These are phyloP conservation scores for Nematolebias whitei DNA, from an alignment of 2,113 vertebrate species.

Conservation along the genomic window DNA sequence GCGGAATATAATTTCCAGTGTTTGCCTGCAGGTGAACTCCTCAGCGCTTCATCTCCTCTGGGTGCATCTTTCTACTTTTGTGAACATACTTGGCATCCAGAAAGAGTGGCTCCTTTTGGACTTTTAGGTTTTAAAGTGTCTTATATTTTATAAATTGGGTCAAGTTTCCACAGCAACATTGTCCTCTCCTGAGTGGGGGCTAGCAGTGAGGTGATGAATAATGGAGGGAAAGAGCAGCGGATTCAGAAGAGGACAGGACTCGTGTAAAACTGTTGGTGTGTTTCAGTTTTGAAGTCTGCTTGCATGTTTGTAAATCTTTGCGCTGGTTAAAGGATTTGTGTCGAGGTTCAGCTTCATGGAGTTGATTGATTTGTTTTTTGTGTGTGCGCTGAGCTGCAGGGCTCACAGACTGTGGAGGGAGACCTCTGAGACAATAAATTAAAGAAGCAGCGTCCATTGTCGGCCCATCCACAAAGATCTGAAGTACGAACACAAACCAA, in stretches of 20 bases:
- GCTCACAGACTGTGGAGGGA: conserved; percentile 8
- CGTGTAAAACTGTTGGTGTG: conserved; percentile 1
- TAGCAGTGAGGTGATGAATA: conserved; percentile 37
- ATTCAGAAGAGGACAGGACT: conserved; percentile 28
- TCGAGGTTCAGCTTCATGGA: conserved; percentile 59
- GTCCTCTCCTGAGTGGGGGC: conserved; percentile 1
- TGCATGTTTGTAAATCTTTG: not conserved
- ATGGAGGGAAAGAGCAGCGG: no score
- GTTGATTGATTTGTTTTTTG: conserved; percentile 70
- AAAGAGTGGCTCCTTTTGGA: conserved; percentile 13
- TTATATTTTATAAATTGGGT: conserved; percentile 28
- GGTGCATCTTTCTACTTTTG: not conserved
- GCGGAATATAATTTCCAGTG: conserved; percentile 30
- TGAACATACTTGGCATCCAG: not conserved
- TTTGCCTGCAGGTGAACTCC: conserved; percentile 38
- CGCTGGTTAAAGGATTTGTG: conserved; percentile 34
- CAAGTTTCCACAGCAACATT: conserved; percentile 7
- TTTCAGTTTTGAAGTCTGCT: conserved; percentile 13
- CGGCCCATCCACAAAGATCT: not conserved
- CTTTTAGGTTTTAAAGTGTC: conserved; percentile 15
- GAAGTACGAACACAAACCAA: not conserved
- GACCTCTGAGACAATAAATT: conserved; percentile 37
- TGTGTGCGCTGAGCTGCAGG: conserved; percentile 45
- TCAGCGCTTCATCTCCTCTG: conserved; percentile 9
- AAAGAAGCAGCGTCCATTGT: no score